Conservation (phyloP, 2,888 invertebrate species). For the Tyria jacobaeae region DNA sequence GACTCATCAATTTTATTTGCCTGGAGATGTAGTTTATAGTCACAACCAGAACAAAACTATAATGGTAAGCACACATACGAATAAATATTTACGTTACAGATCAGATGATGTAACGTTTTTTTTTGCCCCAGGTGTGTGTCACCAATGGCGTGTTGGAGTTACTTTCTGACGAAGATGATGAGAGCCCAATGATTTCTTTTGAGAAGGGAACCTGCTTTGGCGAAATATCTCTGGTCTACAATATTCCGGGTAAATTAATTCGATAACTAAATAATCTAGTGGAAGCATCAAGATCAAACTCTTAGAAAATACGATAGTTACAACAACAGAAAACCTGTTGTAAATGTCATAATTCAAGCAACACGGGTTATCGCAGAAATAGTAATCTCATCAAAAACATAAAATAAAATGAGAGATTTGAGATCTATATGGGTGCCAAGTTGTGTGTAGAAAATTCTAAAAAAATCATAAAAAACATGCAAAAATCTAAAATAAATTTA, state of each 20-base stretch:
- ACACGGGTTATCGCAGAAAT: too few relatives aligned
- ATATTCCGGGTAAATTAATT: conserved; percentile 70
- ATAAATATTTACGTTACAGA: neutral
- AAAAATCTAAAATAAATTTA: too few relatives aligned
- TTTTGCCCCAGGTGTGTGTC: conserved; percentile 73
- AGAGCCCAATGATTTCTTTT: conserved; percentile 84
- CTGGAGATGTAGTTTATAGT: conserved; percentile 82
- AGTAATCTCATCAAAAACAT: too few relatives aligned
- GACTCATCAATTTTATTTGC: conserved; percentile 84
- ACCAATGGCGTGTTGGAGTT: conserved; percentile 81
- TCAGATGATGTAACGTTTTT: neutral
- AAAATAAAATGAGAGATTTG: too few relatives aligned
- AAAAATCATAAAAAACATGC: too few relatives aligned
- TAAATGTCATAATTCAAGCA: too few relatives aligned
- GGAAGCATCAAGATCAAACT: neutral
- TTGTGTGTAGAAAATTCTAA: too few relatives aligned
- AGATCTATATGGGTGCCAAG: too few relatives aligned
- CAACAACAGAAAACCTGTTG: too few relatives aligned
- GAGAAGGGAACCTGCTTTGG: conserved; percentile 83
- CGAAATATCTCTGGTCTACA: conserved; percentile 82
- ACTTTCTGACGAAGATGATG: conserved; percentile 84
- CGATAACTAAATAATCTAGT: neutral
- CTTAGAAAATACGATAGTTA: too few relatives aligned
- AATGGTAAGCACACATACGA: conserved; percentile 66
- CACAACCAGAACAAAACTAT: conserved; percentile 82